Base-by-base conservation (phyloP, 2,113 vertebrate genomes). In the Machaerirhynchus nigripectus region DNA sequence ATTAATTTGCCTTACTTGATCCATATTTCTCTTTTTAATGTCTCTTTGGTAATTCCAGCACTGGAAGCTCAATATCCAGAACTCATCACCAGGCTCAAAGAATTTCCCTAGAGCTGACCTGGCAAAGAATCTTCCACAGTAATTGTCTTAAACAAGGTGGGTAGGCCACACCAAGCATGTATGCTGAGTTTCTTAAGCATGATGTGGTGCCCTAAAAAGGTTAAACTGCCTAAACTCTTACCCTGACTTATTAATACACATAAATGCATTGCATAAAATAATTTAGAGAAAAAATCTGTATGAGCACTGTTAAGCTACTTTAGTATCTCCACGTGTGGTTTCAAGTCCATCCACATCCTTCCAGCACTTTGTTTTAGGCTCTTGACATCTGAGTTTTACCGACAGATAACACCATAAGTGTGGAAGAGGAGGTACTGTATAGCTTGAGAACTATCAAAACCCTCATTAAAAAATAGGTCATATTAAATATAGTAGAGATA, bases 251-350 rank as follows among this genome's bases (percentile, higher is more conserved):
- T 71, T 83, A 12, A 67, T n/a, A 22, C 19, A 23, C 40, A 83
- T 77, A 65, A 94, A 78, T 65, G 8, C 4, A 6, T 46, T 69
- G 9, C 15, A 24, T 50, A 42, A 77, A 78, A 44, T 78, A 46
- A 74, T 85, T 79, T 84, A 59, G 40, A 71, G 53, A 52, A 27
- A 74, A 88, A 76, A 10, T 67, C 64, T 61, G 10, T n/a, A 23
- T 40, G 52, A 16, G 23, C 57, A 56, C 14, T 63, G 28, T 75
- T 85, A 81, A 93, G 22, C 15, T 60, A 22, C 55, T 68, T 73
- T 7, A 1, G 1, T 15, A 42, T 71, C 18, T 56, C 10, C 27
- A 39, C 14, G 19, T 0, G 0, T 67, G 12, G 3, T 16, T 87
- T 57, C 18, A 57, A 59, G 9, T 14, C 26, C 28, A 46, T 28